Conservation (phyloP, 2,113 vertebrate genomes). For the Gnathonemus echidnorhynchus region DNA sequence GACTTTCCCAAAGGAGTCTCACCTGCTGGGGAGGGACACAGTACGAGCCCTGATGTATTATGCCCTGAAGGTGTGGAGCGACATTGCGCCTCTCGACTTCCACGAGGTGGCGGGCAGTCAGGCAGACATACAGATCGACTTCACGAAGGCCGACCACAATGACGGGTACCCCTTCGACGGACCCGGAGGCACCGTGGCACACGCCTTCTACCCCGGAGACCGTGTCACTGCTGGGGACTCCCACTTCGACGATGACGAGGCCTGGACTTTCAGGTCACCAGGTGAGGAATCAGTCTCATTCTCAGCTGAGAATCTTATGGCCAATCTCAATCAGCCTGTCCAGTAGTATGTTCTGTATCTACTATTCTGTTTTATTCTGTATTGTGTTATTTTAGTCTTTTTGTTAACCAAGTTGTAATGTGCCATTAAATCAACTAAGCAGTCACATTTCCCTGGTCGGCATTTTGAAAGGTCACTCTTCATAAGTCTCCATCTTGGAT, state of each 20-base stretch:
- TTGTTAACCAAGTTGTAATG: neutral
- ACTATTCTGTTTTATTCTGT: neutral
- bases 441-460: neutral
- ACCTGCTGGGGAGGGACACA: constrained; percentile 76
- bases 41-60: constrained; percentile 92
- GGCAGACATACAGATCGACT: constrained; percentile 93
- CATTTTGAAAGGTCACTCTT: neutral
- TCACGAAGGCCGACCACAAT: constrained; percentile 74
- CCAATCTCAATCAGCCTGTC: neutral
- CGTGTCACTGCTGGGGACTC: constrained; percentile 79
- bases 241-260: constrained; percentile 90
- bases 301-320: neutral
- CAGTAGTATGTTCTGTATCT: neutral
- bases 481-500: neutral
- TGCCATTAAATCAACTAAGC: neutral
- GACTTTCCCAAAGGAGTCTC: constrained; percentile 80
- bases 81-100: constrained; percentile 88
- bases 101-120: constrained; percentile 86
- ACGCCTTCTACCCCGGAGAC: constrained; percentile 88
- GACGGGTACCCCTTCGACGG: constrained; percentile 92
- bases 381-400: neutral
- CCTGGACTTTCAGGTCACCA: constrained; percentile 91
- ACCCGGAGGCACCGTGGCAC: constrained; percentile 85
- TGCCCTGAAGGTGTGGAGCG: constrained; percentile 93
- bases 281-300: constrained; percentile 51